Evolutionary conservation across 2,113 vertebrate genomes (phyloP).

Genomic region (Centrocercus urophasianus): DNA sequence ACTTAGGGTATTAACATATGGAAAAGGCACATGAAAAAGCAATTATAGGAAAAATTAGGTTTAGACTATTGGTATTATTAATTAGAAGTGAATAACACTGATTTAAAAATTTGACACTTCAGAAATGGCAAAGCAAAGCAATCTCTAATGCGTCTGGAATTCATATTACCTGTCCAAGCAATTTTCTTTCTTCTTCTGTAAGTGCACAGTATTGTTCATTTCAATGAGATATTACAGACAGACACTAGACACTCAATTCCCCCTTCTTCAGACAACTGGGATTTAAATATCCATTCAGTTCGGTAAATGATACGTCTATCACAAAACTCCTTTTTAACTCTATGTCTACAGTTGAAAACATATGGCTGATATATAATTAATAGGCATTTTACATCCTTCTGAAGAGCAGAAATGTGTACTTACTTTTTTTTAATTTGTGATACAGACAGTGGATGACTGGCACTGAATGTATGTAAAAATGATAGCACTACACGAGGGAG

Average conservation of each 20-base stretch:
- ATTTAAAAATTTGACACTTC: slow-evolving; percentile 42
- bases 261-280: slow-evolving; percentile 24
- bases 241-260: slow-evolving; percentile 38
- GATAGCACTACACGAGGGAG: not conserved
- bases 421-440: not conserved
- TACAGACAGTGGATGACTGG: not conserved
- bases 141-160: slow-evolving; percentile 25
- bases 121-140: slow-evolving; percentile 40
- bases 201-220: slow-evolving; percentile 45
- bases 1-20: slow-evolving; percentile 41
- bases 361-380: slow-evolving; percentile 25
- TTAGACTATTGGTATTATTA: slow-evolving; percentile 43
- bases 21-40: slow-evolving; percentile 42
- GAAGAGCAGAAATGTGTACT: not conserved
- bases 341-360: fast-evolving
- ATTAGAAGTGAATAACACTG: slow-evolving; percentile 55
- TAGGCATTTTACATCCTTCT: not conserved
- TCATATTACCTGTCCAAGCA: slow-evolving; percentile 44
- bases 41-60: slow-evolving; percentile 40
- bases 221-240: slow-evolving; percentile 25
- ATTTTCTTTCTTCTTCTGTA: slow-evolving; percentile 38
- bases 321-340: slow-evolving; percentile 36
- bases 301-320: slow-evolving; percentile 8
- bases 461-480: not conserved
- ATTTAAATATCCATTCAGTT: slow-evolving; percentile 60